Conservation (phyloP, 2,797 vertebrate genomes). For the Myotis myotis region DNA sequence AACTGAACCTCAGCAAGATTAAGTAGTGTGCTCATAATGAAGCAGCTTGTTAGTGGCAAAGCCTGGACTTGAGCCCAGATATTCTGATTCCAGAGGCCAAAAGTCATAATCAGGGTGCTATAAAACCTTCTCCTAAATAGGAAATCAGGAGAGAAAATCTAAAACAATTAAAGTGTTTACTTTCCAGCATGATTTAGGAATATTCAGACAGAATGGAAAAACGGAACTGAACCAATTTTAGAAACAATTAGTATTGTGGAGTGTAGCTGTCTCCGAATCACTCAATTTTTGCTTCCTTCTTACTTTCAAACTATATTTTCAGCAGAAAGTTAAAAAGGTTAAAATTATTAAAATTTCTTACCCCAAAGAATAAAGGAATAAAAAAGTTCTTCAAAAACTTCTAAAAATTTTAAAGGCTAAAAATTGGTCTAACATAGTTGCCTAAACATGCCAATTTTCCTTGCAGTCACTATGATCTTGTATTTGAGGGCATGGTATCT, state of each 20-base stretch:
- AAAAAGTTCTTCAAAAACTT: not conserved
- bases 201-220: not conserved
- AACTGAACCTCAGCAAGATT: not conserved
- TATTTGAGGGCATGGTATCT: not conserved
- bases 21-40: not conserved
- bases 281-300: not conserved
- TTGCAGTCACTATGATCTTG: not conserved
- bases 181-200: not conserved
- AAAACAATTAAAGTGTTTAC: not conserved
- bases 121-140: not conserved
- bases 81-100: not conserved
- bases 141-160: not conserved
- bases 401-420: not conserved
- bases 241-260: not conserved
- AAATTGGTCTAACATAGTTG: not conserved
- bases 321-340: not conserved
- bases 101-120: not conserved
- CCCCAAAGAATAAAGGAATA: not conserved
- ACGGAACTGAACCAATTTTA: not conserved
- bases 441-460: not conserved
- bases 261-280: not conserved
- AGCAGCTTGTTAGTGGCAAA: not conserved
- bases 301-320: not conserved
- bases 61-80: not conserved
- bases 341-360: not conserved